Conservation (phyloP, 37 sponge, comb jelly and placozoan genomes). For the Tethya wilhelma region DNA sequence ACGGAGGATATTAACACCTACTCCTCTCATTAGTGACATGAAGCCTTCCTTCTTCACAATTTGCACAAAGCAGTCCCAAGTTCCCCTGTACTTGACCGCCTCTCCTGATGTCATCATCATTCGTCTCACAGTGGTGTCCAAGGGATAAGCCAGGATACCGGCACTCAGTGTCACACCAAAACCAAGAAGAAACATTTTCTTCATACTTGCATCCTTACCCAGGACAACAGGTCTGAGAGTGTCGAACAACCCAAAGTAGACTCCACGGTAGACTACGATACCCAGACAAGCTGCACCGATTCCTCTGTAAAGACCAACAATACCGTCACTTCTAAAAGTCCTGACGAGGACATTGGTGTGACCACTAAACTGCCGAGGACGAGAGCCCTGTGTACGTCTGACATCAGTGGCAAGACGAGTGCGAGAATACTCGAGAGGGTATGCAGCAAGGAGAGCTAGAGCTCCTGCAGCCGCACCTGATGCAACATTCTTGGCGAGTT, state of each 20-base stretch:
- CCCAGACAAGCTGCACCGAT: slow-evolving; percentile 88
- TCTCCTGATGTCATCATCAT: slow-evolving; percentile 95
- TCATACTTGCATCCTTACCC: slow-evolving; percentile 69
- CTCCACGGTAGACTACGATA: slow-evolving; percentile 89
- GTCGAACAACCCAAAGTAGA: slow-evolving; percentile 94
- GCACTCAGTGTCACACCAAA: slow-evolving; percentile 79
- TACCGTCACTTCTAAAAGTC: slow-evolving; percentile 79
- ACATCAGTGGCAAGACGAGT: slow-evolving; percentile 88
- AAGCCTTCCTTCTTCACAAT: slow-evolving; percentile 77
- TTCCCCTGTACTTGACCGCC: slow-evolving; percentile 86
- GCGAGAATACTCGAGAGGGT: slow-evolving; percentile 92
- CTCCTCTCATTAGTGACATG: slow-evolving; percentile 90
- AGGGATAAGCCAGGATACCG: slow-evolving; percentile 89
- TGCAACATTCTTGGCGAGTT: slow-evolving; percentile 66
- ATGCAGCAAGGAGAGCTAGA: slow-evolving; percentile 86
- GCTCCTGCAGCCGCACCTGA: slow-evolving; percentile 91
- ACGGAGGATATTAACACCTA: slow-evolving; percentile 89
- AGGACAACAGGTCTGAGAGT: slow-evolving; percentile 85
- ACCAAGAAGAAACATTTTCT: slow-evolving; percentile 70
- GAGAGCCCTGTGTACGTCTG: slow-evolving; percentile 61
- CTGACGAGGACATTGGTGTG: slow-evolving; percentile 81
- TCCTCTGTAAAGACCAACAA: slow-evolving; percentile 86
- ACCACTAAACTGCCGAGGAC: slow-evolving; percentile 85
- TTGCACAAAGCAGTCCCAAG: slow-evolving; percentile 83
- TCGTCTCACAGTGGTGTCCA: slow-evolving; percentile 88